phyloP scores from a whole-genome alignment of 1,140 invertebrate species.

The Drosophila leontia region DNA sequence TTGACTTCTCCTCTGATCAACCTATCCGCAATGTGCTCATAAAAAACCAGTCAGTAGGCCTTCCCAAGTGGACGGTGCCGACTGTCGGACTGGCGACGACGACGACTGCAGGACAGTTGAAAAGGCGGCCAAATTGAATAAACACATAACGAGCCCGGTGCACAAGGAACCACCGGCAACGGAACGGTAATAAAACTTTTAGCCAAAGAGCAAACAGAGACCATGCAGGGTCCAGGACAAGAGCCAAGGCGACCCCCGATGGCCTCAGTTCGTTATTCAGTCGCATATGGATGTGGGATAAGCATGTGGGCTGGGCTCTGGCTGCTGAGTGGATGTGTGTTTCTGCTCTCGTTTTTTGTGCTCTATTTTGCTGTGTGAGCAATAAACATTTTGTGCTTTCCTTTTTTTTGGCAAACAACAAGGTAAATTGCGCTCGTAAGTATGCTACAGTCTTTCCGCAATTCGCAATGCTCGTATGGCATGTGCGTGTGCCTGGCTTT shows the following conservation, averaged over 20 bases:
- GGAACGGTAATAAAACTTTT: slow-evolving; percentile 81
- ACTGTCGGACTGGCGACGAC: background rate
- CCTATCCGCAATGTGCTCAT: slow-evolving; percentile 55
- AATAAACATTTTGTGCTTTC: slow-evolving; percentile 58
- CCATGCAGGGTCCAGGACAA: slow-evolving; percentile 12
- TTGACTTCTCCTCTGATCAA: slow-evolving; percentile 50
- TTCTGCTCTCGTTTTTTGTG: slow-evolving; percentile 16
- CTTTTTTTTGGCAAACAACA: slow-evolving; percentile 57
- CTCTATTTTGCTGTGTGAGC: slow-evolving; percentile 57
- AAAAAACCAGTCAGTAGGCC: slow-evolving; percentile 56
- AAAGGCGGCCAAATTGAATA: slow-evolving; percentile 71
- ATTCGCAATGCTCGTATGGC: slow-evolving; percentile 8
- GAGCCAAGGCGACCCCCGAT: slow-evolving; percentile 33
- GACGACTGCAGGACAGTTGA: slow-evolving; percentile 30
- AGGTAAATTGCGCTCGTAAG: slow-evolving; percentile 70
- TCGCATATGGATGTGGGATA: slow-evolving; percentile 24
- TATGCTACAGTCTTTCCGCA: slow-evolving; percentile 69
- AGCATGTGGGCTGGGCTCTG: slow-evolving; percentile 2
- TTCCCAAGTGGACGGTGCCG: slow-evolving; percentile 29
- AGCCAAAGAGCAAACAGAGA: slow-evolving; percentile 58
- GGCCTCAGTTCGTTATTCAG: slow-evolving; percentile 69
- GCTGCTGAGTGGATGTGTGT: slow-evolving; percentile 31
- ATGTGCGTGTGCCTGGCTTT: slow-evolving; percentile 14
- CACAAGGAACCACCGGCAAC: slow-evolving; percentile 45
- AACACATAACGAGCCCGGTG: slow-evolving; percentile 78